Evolutionary conservation across 2,888 invertebrate species (phyloP), one percentile per base, ranked within the genome.

Genomic region (Orthonevra nobilis): DNA sequence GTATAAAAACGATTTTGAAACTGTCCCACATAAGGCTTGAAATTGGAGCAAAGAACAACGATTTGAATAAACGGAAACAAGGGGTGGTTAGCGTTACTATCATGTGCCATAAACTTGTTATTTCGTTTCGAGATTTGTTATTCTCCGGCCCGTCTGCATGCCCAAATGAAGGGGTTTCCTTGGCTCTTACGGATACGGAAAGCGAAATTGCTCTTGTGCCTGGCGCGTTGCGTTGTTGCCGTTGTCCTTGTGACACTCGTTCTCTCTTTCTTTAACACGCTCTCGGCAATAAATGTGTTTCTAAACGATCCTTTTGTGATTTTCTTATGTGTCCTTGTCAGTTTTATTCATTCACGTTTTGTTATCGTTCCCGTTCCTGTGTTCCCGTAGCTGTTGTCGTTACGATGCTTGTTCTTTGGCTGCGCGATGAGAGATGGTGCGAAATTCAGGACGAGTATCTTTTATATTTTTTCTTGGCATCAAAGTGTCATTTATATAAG

Each of bases 401-500:
- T n/a, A n/a, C n/a, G n/a, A n/a, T n/a, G n/a, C n/a, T n/a, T n/a
- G n/a, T n/a, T n/a, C 6, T 54, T 36, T 23, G 20, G 46, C 15
- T 20, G 23, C 17, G 19, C 3, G 12, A 30, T 12, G 34, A 34
- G 54, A 56, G 58, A 63, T 72, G 54, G 73, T 56, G 66, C 56
- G 60, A 79, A 68, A 79, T 79, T 79, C 42, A 19, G 61, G 54
- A 52, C 46, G 60, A 73, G 48, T 44, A 36, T 48, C 40, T 60
- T 66, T 68, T 68, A 4, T 48, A 61, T 46, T 68, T 50, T 56
- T 48, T 26, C 54, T 61, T 54, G 60, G 60, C 72, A 73, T 79
- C 77, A 79, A 73, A 79, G 79, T 79, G 73, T 68, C 79, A 73
- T 79, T 79, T 68, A 44, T 79, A 30, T 73, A 68, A 79, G 79